Evolutionary conservation across 92 coral and sea anemone genomes (phyloP).

Genomic region (Heliopora coerulea): DNA sequence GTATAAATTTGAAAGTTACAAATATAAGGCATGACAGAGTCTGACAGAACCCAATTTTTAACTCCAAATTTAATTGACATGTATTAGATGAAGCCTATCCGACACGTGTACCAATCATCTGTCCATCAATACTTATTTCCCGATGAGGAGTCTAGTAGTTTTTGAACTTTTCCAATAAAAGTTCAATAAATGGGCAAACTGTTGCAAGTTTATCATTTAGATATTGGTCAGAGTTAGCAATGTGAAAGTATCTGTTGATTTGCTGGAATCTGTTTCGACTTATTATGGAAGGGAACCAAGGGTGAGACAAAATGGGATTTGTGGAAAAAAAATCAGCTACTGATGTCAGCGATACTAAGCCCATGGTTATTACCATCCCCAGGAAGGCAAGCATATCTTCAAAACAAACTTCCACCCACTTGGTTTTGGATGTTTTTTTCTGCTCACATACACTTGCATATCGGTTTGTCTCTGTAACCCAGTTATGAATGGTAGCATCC

Average conservation of each 20-base stretch:
- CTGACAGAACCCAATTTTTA: conserved; percentile 55
- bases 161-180: conserved; percentile 16
- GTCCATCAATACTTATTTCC: conserved; percentile 60
- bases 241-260: conserved; percentile 35
- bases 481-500: neutral
- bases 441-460: conserved; percentile 46
- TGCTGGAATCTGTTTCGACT: conserved; percentile 14
- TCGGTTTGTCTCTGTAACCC: conserved; percentile 50
- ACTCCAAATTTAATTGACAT: conserved; percentile 55
- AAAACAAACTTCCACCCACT: conserved; percentile 8
- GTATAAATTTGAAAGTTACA: conserved; percentile 43
- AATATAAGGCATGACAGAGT: conserved; percentile 28
- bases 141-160: conserved; percentile 51
- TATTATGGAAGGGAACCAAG: conserved; percentile 39
- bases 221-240: conserved; percentile 19
- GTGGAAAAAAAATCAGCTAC: conserved; percentile 15
- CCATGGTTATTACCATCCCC: conserved; percentile 29
- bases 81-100: conserved; percentile 57
- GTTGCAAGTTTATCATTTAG: conserved; percentile 42
- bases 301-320: conserved; percentile 38
- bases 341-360: conserved; percentile 48
- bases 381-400: conserved; percentile 41
- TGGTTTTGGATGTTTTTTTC: conserved; percentile 10
- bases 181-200: conserved; percentile 37
- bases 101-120: conserved; percentile 53